phyloP scores from a whole-genome alignment of 1,140 invertebrate genomes.

The Drosophila pseudoananassae region DNA sequence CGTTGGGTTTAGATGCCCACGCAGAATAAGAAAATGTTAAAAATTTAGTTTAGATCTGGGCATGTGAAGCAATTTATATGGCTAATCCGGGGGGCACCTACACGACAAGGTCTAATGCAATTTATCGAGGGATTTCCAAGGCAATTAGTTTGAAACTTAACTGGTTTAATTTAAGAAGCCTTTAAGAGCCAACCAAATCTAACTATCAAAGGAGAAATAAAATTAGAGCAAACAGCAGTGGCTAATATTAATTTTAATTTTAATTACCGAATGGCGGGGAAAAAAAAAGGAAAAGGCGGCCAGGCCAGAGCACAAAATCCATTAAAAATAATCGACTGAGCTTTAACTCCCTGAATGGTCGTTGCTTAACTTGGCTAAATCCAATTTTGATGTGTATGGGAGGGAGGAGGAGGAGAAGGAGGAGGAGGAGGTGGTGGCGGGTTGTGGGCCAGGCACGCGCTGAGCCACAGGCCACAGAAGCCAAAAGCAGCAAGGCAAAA shows the following conservation, averaged over 20 bases:
- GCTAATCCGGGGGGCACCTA: constrained; percentile 21
- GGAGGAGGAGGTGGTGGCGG: constrained; percentile 9
- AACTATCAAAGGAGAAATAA: constrained; percentile 54
- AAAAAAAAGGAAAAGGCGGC: constrained; percentile 22
- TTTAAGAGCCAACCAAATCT: not conserved
- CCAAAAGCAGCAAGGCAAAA: constrained; percentile 44
- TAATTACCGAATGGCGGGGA: constrained; percentile 52
- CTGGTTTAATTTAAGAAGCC: not conserved
- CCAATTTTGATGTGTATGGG: constrained; percentile 68
- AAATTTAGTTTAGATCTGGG: constrained; percentile 42
- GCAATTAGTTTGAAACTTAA: constrained; percentile 35
- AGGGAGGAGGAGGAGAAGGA: not conserved
- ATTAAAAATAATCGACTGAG: constrained; percentile 69
- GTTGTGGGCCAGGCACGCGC: constrained; percentile 47
- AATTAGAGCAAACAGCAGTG: constrained; percentile 52
- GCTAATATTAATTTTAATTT: constrained; percentile 77
- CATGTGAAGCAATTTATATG: constrained; percentile 28
- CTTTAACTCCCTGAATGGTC: constrained; percentile 48
- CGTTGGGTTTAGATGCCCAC: not conserved
- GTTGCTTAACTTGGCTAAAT: constrained; percentile 72
- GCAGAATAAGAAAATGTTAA: constrained; percentile 15
- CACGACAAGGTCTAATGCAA: constrained; percentile 37
- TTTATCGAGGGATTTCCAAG: constrained; percentile 22
- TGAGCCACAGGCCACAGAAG: constrained; percentile 67
- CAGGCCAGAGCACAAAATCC: constrained; percentile 29